These are phyloP conservation scores for Oriolus oriolus DNA, from an alignment of 2,113 vertebrate genomes.

Conservation along the genomic window DNA sequence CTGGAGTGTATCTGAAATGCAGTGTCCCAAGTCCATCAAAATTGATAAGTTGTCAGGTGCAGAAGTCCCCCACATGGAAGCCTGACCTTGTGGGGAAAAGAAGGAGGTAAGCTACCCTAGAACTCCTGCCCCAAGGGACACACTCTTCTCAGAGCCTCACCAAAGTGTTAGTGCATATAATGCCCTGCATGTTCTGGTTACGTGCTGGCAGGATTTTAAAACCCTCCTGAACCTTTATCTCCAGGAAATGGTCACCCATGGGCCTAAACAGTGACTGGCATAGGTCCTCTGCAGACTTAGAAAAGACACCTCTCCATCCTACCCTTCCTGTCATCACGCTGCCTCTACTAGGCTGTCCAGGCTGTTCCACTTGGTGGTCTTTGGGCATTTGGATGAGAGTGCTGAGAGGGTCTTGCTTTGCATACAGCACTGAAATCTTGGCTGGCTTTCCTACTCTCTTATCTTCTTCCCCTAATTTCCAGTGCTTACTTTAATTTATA, in stretches of 20 bases:
- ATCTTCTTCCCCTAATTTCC: conserved; percentile 19
- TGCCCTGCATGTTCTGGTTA: neutral
- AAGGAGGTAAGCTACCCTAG: neutral
- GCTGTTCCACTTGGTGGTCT: neutral
- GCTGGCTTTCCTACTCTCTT: neutral
- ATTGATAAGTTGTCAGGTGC: neutral
- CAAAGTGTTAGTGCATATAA: neutral
- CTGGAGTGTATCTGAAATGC: neutral
- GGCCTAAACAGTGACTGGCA: neutral
- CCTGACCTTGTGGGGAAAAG: neutral
- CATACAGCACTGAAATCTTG: neutral
- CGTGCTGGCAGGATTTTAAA: neutral
- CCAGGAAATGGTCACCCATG: neutral
- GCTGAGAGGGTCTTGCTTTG: neutral
- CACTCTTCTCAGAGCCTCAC: fast-evolving
- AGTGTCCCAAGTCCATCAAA: neutral
- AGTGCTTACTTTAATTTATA: conserved; percentile 2
- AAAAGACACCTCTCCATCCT: neutral
- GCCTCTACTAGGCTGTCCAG: neutral
- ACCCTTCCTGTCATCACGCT: neutral
- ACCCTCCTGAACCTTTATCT: neutral
- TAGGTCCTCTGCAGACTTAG: neutral
- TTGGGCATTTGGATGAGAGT: neutral
- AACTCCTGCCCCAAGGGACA: neutral
- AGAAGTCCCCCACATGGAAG: neutral